Evolutionary conservation across 2,888 invertebrate species (phyloP).

Genomic region (Hyppa rectilinea): DNA sequence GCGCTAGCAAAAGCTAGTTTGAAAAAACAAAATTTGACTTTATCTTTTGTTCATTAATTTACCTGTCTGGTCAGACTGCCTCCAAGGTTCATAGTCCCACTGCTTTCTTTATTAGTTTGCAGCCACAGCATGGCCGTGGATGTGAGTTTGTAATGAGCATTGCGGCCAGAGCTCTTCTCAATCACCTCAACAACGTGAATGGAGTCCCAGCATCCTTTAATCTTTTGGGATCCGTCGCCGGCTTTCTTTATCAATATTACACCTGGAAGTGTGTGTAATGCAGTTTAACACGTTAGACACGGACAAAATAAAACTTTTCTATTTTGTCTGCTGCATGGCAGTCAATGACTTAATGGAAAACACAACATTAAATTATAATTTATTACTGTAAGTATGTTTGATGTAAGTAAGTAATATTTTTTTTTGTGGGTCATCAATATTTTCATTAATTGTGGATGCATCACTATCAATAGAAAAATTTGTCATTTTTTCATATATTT

Average conservation of each 20-base stretch:
- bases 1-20: too few relatives aligned
- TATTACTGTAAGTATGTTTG: too few relatives aligned
- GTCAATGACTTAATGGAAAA: neutral
- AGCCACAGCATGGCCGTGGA: constrained; percentile 99
- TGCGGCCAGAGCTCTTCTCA: constrained; percentile 98
- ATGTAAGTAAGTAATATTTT: too few relatives aligned
- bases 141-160: constrained; percentile 99
- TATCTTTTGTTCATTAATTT: too few relatives aligned
- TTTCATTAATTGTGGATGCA: too few relatives aligned
- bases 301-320: too few relatives aligned
- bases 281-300: too few relatives aligned
- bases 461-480: too few relatives aligned
- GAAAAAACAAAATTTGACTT: too few relatives aligned
- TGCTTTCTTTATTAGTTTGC: constrained; percentile 98
- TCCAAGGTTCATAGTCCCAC: constrained; percentile 99
- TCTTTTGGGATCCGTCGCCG: constrained; percentile 99
- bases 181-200: constrained; percentile 99
- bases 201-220: constrained; percentile 99
- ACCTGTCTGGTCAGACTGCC: constrained; percentile 99
- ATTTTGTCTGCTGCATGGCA: too few relatives aligned
- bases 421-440: too few relatives aligned
- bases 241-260: constrained; percentile 99
- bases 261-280: constrained; percentile 88
- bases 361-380: neutral
- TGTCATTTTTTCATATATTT: too few relatives aligned